Evolutionary conservation across 2,888 invertebrate genomes (phyloP).

Genomic region (Agapostemon virescens): DNA sequence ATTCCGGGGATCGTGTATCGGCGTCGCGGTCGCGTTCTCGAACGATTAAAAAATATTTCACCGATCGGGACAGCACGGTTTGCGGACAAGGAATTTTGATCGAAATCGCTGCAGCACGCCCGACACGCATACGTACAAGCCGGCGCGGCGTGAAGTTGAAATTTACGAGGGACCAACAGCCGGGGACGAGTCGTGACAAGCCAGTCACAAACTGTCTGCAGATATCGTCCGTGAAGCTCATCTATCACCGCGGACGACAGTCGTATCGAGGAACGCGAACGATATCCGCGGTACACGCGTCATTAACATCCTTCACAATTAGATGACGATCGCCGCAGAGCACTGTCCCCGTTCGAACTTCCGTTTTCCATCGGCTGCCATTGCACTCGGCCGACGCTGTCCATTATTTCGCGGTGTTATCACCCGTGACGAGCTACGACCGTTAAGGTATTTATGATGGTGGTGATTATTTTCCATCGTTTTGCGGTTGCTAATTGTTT

Average conservation of each 20-base stretch:
- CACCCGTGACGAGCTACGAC: not conserved
- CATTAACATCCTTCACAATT: conserved; percentile 60
- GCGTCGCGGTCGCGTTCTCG: not conserved
- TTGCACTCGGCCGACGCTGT: conserved; percentile 20
- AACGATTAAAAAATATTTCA: conserved; percentile 25
- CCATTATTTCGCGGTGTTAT: not conserved
- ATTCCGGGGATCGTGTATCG: not conserved
- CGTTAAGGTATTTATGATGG: not conserved
- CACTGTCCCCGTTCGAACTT: conserved; percentile 17
- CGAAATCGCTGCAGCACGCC: not conserved
- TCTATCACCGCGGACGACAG: conserved; percentile 56
- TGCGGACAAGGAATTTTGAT: conserved; percentile 23
- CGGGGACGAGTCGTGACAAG: conserved; percentile 43
- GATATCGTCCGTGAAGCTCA: conserved; percentile 53
- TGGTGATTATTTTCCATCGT: not conserved
- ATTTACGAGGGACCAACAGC: conserved; percentile 45
- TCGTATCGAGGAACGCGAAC: conserved; percentile 47
- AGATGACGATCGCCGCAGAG: conserved; percentile 44
- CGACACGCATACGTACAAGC: not conserved
- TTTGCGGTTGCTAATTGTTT: not conserved
- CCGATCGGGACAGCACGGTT: not conserved
- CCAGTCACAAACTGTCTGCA: conserved; percentile 37
- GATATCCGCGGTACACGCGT: conserved; percentile 44
- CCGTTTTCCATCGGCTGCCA: conserved; percentile 39
- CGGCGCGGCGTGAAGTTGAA: conserved; percentile 7